Base-by-base conservation (phyloP, 2,113 vertebrate species). In the Gavia stellata region DNA sequence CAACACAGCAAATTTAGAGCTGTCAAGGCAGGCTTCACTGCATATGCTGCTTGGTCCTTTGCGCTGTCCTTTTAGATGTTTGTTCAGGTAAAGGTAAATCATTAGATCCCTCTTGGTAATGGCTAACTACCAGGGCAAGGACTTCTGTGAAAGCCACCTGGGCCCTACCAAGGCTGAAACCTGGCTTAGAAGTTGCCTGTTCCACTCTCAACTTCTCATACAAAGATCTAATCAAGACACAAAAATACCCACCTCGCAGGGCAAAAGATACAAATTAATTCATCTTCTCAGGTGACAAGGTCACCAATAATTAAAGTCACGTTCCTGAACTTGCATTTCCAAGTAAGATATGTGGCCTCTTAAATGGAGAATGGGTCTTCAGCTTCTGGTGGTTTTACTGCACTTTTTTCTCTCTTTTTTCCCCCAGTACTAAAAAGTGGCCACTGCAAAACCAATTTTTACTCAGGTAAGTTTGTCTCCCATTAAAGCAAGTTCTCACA, bases 51-150 rank as follows among this genome's bases (percentile, higher is more conserved):
- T 53, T 45, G 45, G 78, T 73, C 47, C 56, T 75, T 61, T 47
- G 21, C 6, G 36, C n/a, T 83, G 44, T 91, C 83, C 49, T 61
- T 88, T 83, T n/a, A 88, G 42, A 50, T 55, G 53, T 77, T 84
- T 94, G 59, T 34, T 88, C 92, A 84, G 72, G 70, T 59, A 62
- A 84, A 70, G n/a, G 95, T 94, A 96, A 95, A 96, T 94, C 67
- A 97, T 95, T 94, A 96, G 59, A 81, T 67, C 50, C 36, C 12
- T 47, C 59, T 55, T 79, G 67, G 80, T 88, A 96, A 96, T 86
- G 52, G 77, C 88, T 91, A 96, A 96, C 88, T 77, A 80, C 49
- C 36, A 92, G 34, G 44, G 40, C 74, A 88, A 66, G 58, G 67
- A 86, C 45, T 92, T 79, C 42, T 50, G 59, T 45, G 24, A 83